Base-by-base conservation (phyloP, 2,888 invertebrate species). In the Hydropsyche betteni region DNA sequence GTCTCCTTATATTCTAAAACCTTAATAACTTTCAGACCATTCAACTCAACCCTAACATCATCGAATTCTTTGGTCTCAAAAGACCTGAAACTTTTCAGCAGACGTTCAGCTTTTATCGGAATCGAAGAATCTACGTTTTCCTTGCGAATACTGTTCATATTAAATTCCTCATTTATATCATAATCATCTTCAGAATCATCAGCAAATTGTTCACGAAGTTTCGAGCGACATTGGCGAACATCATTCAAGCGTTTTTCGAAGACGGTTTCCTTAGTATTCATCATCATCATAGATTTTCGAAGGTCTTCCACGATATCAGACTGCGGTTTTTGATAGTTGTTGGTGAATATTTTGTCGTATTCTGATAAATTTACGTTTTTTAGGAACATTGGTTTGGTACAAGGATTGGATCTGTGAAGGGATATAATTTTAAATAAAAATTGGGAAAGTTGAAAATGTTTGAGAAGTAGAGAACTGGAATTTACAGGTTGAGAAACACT, bases 281-380 rank as follows among this genome's bases (percentile, higher is more conserved):
- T 58, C 8, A 8, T 16, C 16, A 8, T 71, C 14, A 71, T 33
- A 33, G 55, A 64, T 33, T 50, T 64, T 64, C 33, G 16, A 4
- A 75, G 53, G 14, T 24, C 50, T 6, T 24, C 50, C 10, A 68
- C n/a, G 0, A 75, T 51, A 12, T 71, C 52, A 12, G 44, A 10
- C 10, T 44, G n/a, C 6, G 33, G 70, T n/a, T 3, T 50, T 50
- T 10, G 24, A 16, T 71, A 1, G 10, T 71, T 10, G 5, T 64
- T 58, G 55, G 58, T 34, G 61, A 75, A 75, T 33, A 75, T 64
- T n/a, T 71, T 14, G 33, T 75, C 75, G 51, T 71, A 70, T 51
- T 16, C 24, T 7, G 75, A 75, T 69, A 75, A 38, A 69, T 75
- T 58, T 10, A 55, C 38, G 34, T 75, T 38, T 36, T 69, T 55